Percentiles rank a stretch among this genome's conserved stretches.
Conservation (phyloP, 2,797 vertebrate genomes). For the Remorina albescens region DNA sequence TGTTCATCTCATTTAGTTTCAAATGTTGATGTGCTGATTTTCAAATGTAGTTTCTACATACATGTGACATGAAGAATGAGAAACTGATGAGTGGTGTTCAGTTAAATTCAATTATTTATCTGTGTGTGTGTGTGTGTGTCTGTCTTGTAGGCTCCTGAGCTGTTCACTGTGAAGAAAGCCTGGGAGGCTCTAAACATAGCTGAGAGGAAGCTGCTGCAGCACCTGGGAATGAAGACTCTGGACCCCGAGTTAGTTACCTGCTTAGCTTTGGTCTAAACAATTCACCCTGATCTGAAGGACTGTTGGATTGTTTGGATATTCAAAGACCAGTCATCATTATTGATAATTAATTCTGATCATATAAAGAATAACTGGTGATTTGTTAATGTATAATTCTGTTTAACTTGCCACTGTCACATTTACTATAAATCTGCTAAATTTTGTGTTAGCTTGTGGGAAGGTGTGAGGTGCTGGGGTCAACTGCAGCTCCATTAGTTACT, state of each 20-base stretch:
- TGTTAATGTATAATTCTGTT: not conserved
- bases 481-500: too few species aligned
- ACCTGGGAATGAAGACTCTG: slow-evolving; percentile 92
- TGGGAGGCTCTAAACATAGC: slow-evolving; percentile 89
- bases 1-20: too few species aligned
- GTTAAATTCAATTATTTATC: too few species aligned
- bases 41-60: too few species aligned
- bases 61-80: too few species aligned
- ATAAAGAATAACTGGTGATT: not conserved
- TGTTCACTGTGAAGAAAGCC: slow-evolving; percentile 87
- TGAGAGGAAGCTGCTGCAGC: slow-evolving; percentile 90
- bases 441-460: too few species aligned
- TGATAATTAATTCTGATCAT: not conserved
- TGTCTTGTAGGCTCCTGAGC: slow-evolving; percentile 83
- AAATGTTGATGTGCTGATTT: too few species aligned
- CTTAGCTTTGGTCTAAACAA: not conserved
- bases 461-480: too few species aligned
- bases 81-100: not conserved
- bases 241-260: slow-evolving; percentile 87
- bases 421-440: too few species aligned
- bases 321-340: not conserved
- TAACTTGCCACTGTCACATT: too few species aligned
- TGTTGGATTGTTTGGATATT: not conserved
- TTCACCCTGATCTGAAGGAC: not conserved
- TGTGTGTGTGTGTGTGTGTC: too few species aligned